Conservation (phyloP, 2,113 vertebrate species). For the Heterochromis multidens region DNA sequence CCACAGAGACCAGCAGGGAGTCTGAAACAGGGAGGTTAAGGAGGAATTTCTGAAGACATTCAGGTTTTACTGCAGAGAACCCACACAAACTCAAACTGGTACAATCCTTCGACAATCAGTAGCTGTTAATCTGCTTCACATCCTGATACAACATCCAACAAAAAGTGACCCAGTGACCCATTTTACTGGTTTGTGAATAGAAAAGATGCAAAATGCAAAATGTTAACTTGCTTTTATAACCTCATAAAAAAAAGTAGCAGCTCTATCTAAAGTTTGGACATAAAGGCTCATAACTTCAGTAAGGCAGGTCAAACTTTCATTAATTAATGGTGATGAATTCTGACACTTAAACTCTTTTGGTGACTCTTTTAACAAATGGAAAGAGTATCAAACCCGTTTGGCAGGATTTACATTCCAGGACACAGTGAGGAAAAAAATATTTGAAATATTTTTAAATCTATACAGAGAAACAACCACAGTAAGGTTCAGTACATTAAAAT, state of each 20-base stretch:
- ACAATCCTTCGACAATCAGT: background rate
- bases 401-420: background rate
- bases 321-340: too few species aligned
- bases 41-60: background rate
- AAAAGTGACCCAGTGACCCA: background rate
- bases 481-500: background rate
- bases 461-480: background rate
- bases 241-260: background rate
- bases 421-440: background rate
- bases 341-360: too few species aligned
- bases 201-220: background rate
- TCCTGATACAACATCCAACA: too few species aligned
- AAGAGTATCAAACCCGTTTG: background rate
- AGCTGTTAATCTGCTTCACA: background rate
- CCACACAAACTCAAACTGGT: background rate
- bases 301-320: background rate
- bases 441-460: background rate
- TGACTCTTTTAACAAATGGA: too few species aligned
- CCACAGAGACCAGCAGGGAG: slow-evolving; percentile 89
- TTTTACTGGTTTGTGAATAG: background rate
- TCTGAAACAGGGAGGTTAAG: slow-evolving; percentile 73
- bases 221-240: background rate
- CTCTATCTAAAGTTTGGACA: background rate
- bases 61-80: background rate
- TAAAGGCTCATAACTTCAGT: background rate